Evolutionary conservation across 2,888 invertebrate species (phyloP).

Genomic region (Rhagonycha fulva): DNA sequence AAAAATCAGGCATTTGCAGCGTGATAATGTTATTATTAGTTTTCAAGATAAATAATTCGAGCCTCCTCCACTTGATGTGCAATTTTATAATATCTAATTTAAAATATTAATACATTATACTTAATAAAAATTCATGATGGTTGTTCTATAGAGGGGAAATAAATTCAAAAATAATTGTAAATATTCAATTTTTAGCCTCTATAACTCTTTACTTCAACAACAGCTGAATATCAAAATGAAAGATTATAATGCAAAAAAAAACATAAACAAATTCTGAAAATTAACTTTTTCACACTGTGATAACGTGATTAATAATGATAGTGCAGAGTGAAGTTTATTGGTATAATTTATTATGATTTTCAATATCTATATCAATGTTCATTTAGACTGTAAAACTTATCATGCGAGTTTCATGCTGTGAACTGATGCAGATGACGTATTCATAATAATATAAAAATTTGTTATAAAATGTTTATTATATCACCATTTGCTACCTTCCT

Average conservation of each 20-base stretch:
- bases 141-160: neutral
- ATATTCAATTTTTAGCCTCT: neutral
- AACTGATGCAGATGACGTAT: slow-evolving; percentile 1
- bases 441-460: neutral
- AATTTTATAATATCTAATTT: neutral
- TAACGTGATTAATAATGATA: neutral
- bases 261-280: neutral
- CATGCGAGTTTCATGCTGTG: slow-evolving; percentile 6
- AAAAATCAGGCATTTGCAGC: slow-evolving; percentile 2
- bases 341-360: neutral
- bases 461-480: neutral
- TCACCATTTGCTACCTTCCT: neutral
- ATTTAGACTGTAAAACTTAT: neutral
- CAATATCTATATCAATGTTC: neutral
- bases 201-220: neutral
- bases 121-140: neutral
- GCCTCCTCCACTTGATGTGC: neutral
- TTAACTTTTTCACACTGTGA: neutral
- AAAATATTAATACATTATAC: neutral
- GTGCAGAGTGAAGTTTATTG: neutral
- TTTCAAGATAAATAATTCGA: neutral
- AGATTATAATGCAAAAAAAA: neutral
- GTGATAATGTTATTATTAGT: neutral
- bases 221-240: neutral
- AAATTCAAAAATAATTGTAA: neutral